Percentiles rank a stretch among this genome's conserved stretches.
These are phyloP conservation scores for Denticeps clupeoides DNA, from an alignment of 2,797 vertebrate species.

Conservation along the genomic window DNA sequence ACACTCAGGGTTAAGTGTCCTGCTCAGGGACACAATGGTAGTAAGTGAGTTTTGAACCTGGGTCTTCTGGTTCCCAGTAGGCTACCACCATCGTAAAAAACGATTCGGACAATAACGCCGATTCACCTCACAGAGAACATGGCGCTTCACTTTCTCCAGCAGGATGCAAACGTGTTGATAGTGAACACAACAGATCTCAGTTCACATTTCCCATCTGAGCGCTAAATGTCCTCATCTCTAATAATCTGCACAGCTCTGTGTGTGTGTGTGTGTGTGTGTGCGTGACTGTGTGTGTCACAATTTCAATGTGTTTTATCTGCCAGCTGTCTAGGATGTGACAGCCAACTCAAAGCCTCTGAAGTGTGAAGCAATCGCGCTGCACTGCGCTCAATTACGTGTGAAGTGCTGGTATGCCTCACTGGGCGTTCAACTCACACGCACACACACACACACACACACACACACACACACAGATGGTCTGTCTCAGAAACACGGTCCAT, in stretches of 20 bases:
- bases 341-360: slow-evolving; percentile 44
- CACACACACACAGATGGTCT: neutral
- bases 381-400: slow-evolving; percentile 30
- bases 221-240: neutral
- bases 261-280: slow-evolving; percentile 19
- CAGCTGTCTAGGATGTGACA: slow-evolving; percentile 39
- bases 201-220: neutral
- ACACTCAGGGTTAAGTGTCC: no score
- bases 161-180: no score
- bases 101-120: no score
- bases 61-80: no score
- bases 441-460: neutral
- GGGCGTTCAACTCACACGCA: neutral
- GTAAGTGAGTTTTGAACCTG: no score
- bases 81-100: no score
- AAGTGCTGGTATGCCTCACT: slow-evolving; percentile 12
- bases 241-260: neutral
- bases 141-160: no score
- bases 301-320: slow-evolving; percentile 45
- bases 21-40: no score
- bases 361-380: slow-evolving; percentile 36
- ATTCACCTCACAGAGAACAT: no score
- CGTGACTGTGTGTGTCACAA: slow-evolving; percentile 17
- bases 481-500: neutral
- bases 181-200: neutral